Evolutionary conservation across 2,888 invertebrate species (phyloP).

Genomic region (Cylloceria caligata): DNA sequence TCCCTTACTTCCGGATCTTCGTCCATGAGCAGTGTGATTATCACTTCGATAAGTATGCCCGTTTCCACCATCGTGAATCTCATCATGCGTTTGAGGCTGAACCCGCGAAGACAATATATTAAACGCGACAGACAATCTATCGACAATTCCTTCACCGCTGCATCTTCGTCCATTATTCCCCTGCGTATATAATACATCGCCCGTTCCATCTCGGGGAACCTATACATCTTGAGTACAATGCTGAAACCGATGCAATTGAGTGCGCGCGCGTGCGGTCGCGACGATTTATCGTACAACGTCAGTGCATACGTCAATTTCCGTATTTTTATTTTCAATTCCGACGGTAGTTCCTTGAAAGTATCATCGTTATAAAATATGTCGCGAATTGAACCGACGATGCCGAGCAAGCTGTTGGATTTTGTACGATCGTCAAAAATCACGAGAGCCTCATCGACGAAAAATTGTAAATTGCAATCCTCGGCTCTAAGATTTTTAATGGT

Average conservation of each 20-base stretch:
- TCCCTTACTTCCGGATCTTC: slow-evolving; percentile 86
- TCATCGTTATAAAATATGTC: neutral
- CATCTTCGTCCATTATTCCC: slow-evolving; percentile 63
- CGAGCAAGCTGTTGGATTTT: slow-evolving; percentile 1
- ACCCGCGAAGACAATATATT: neutral
- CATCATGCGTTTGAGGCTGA: neutral
- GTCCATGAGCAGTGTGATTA: slow-evolving; percentile 86
- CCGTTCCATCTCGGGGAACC: neutral
- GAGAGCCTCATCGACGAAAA: neutral
- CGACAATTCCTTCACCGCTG: slow-evolving; percentile 70
- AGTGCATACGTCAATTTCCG: neutral
- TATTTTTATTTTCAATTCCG: neutral
- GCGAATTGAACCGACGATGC: neutral
- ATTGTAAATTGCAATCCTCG: neutral
- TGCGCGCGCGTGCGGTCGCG: neutral
- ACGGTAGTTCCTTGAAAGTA: neutral
- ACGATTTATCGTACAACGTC: slow-evolving; percentile 11
- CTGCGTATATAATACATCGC: slow-evolving; percentile 19
- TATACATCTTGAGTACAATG: neutral
- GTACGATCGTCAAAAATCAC: neutral
- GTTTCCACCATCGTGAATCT: no score
- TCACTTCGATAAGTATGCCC: slow-evolving; percentile 82
- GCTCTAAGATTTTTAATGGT: neutral
- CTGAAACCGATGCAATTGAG: slow-evolving; percentile 20
- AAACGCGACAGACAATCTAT: slow-evolving; percentile 72